phyloP scores from a whole-genome alignment of 1,140 invertebrate genomes.

The Zeugodacus cucurbitae region DNA sequence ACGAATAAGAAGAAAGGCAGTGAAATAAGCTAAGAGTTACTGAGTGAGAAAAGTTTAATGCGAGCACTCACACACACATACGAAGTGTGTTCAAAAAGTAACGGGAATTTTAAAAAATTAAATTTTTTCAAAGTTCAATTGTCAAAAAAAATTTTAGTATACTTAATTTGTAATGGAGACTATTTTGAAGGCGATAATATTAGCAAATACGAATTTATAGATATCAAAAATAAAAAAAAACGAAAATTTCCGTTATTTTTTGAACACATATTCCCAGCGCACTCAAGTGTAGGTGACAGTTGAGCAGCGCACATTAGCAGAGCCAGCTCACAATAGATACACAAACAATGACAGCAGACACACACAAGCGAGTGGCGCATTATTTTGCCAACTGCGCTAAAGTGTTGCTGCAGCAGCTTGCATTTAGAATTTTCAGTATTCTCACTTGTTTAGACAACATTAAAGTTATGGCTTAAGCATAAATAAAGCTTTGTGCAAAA shows the following conservation, averaged over 20 bases:
- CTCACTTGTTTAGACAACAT: conserved; percentile 15
- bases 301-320: background rate
- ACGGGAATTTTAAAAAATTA: too few species aligned
- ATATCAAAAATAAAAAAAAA: too few species aligned
- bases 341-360: background rate
- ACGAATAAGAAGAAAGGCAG: background rate
- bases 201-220: too few species aligned
- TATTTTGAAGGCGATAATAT: too few species aligned
- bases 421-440: background rate
- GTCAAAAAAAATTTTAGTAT: too few species aligned
- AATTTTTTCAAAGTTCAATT: too few species aligned
- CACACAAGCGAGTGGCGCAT: background rate
- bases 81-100: too few species aligned
- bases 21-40: background rate
- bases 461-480: conserved; percentile 27
- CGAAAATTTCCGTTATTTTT: too few species aligned
- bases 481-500: conserved; percentile 20
- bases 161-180: too few species aligned
- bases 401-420: background rate
- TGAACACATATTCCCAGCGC: background rate
- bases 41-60: background rate
- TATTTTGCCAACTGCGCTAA: background rate
- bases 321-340: background rate
- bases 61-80: background rate
- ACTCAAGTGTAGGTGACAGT: conserved; percentile 4